These are phyloP conservation scores for Erebia aethiops DNA, from an alignment of 2,888 invertebrate species.

Conservation along the genomic window DNA sequence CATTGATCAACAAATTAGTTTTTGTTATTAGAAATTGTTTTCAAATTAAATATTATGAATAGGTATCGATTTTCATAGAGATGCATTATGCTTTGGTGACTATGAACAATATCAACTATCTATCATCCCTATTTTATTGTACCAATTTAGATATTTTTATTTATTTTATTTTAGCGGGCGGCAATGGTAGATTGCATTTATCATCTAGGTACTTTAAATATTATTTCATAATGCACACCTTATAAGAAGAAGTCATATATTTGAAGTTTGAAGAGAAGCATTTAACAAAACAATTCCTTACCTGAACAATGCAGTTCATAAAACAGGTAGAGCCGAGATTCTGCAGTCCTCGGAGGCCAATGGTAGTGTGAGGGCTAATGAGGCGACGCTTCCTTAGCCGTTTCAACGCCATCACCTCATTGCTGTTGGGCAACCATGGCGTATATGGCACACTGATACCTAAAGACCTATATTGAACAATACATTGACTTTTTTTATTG, in stretches of 20 bases:
- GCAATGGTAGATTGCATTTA: too few species aligned
- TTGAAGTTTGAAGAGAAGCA: too few species aligned
- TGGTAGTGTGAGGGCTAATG: constrained; percentile 91
- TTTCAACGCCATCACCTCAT: constrained; percentile 89
- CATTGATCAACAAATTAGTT: neutral
- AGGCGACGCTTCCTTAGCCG: constrained; percentile 90
- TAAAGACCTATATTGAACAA: constrained; percentile 65
- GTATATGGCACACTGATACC: constrained; percentile 85
- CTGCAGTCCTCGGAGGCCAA: constrained; percentile 95
- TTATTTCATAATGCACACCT: too few species aligned
- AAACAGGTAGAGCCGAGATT: constrained; percentile 99
- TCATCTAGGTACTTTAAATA: too few species aligned
- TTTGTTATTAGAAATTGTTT: neutral
- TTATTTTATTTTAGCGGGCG: too few species aligned
- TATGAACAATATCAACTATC: neutral
- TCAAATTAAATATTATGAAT: neutral
- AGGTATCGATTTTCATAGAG: neutral
- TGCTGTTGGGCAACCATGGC: constrained; percentile 90
- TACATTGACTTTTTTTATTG: neutral
- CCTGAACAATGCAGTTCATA: constrained; percentile 98
- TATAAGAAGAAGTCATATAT: too few species aligned
- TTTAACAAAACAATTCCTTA: constrained; percentile 43
- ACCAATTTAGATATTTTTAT: too few species aligned
- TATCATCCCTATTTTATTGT: neutral
- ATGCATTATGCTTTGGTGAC: too few species aligned